Evolutionary conservation across 1,140 invertebrate species (phyloP), one percentile per base, ranked within the genome.

Genomic region (Onthophagus taurus): DNA sequence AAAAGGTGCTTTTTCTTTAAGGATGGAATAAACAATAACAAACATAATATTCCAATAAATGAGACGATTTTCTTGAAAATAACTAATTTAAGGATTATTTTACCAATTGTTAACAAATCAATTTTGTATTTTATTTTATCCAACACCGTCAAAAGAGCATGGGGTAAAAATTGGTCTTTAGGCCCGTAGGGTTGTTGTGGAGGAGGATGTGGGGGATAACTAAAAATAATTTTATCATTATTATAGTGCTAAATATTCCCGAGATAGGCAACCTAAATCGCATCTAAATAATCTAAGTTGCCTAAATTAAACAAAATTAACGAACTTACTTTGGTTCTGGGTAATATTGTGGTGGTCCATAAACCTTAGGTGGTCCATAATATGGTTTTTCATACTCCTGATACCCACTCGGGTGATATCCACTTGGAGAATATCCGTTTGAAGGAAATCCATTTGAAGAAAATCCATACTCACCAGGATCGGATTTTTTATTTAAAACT

Each of bases 61-160:
- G 81, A 81, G 11, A 83, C 76, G 31, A 82, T 76, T 59, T 83
- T 77, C 59, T 83, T 83, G 51, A 83, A 82, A 44, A 83, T 78
- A 2, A 82, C 61, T 5, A 83, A 54, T 57, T 83, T 82, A 8
- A 83, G 57, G 31, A 82, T 48, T 24, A 83, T 71, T 57, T 83
- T 83, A 0, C 76, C 77, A 13, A 82, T 55, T 0, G 78, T 80
- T 19, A 78, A 65, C 2, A 80, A 68, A 52, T 78, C 77, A 13
- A 82, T 53, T 63, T 81, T 83, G 3, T 78, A 65, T 3, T 74
- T 67, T 0, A 80, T 57, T 48, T 78, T 75, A 19, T 74, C 71
- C 2, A 76, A 56, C 31, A 75, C 66, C 8, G 68, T 71, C 4
- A 65, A 63, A 4, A 67, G 64, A 11, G 64, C 70, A 47, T 73